Evolutionary conservation across 2,797 vertebrate species (phyloP), one percentile per base, ranked within the genome.

Genomic region (Acomys russatus): DNA sequence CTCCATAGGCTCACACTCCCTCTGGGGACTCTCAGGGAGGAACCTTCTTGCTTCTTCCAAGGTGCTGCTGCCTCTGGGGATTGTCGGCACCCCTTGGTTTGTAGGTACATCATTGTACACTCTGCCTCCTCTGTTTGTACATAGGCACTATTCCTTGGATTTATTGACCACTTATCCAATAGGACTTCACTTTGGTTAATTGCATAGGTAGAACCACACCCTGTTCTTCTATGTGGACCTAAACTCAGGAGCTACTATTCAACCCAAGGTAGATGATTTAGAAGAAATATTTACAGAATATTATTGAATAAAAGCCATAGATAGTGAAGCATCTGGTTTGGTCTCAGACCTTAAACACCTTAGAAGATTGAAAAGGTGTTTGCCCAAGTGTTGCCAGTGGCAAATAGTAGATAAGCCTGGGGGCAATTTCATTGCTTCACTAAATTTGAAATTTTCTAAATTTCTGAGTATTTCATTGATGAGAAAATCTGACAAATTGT

Each of bases 391-490:
- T 30, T 38, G 0, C 64, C 74, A 10, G 2, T 23, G 22, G n/a
- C 17, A 23, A 23, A 12, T 15, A 61, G 54, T 3, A 64, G 18
- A 44, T 22, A 44, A 38, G 44, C 44, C 56, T 35, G 38, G 35
- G 35, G 3, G 18, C 15, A 73, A 10, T 25, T 90, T 54, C 35
- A 63, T 51, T 15, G 30, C 12, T 30, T 22, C 86, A 17, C 54
- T 23, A 3, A 80, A 64, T 92, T 71, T 77, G 30, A 56, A 3
- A 7, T 54, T 86, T 85, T 94, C 87, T 63, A 35, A 86, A 82
- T 74, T 90, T 68, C 79, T 88, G 8, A 33, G 22, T 63, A 15
- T 76, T 95, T 59, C 30, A 91, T 88, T 88, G 28, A 59, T 76
- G 35, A 61, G 12, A 80, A 54, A 87, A 90, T 20, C 30, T 17